Percentiles rank a stretch among this genome's conserved stretches.
These are phyloP conservation scores for Malthinus seriepunctatus DNA, from an alignment of 2,888 invertebrate genomes.

Conservation along the genomic window DNA sequence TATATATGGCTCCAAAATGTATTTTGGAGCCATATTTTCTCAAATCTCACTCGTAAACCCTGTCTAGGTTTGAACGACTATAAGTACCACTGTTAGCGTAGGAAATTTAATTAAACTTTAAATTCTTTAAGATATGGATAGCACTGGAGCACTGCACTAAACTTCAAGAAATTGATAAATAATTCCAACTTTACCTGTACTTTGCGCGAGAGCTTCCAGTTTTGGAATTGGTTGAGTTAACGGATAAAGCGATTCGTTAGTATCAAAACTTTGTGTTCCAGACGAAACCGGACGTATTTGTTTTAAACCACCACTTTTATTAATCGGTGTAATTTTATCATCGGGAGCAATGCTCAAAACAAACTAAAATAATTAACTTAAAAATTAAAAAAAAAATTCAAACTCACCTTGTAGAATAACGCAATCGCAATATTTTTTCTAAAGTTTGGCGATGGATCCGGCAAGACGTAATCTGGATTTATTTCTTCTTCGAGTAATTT, in stretches of 20 bases:
- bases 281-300: slow-evolving; percentile 67
- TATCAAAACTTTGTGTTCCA: slow-evolving; percentile 71
- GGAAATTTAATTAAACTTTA: too few relatives aligned
- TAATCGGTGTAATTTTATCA: slow-evolving; percentile 54
- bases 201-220: slow-evolving; percentile 65
- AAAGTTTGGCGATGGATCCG: slow-evolving; percentile 69
- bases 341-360: slow-evolving; percentile 62
- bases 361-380: slow-evolving; percentile 50
- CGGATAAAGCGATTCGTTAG: slow-evolving; percentile 71
- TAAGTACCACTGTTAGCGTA: too few relatives aligned
- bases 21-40: too few relatives aligned
- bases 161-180: too few relatives aligned
- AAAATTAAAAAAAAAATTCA: neutral
- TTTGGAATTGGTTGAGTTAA: slow-evolving; percentile 75
- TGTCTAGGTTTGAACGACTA: too few relatives aligned
- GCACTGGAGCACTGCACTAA: too few relatives aligned
- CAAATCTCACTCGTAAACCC: too few relatives aligned
- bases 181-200: slow-evolving; percentile 33
- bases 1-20: too few relatives aligned
- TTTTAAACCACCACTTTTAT: slow-evolving; percentile 61
- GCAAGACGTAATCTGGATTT: slow-evolving; percentile 62
- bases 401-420: slow-evolving; percentile 76
- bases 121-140: too few relatives aligned
- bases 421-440: slow-evolving; percentile 70
- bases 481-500: slow-evolving; percentile 61